Conservation (phyloP, 2,888 invertebrate genomes). For the Fabriciana adippe region DNA sequence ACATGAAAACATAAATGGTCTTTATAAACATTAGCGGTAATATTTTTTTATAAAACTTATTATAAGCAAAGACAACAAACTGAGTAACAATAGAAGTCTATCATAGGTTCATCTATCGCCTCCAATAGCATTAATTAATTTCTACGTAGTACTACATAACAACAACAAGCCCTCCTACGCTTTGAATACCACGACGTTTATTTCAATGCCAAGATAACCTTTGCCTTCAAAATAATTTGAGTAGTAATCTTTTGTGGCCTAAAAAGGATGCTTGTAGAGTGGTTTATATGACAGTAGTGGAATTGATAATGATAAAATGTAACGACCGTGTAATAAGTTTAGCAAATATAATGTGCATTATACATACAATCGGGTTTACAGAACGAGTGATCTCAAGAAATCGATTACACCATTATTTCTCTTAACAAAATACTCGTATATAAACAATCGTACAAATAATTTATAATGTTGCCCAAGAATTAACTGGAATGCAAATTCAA, state of each 20-base stretch:
- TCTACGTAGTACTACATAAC: slow-evolving; percentile 22
- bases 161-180: slow-evolving; percentile 37
- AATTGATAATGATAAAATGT: no score
- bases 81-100: slow-evolving; percentile 10
- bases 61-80: not conserved
- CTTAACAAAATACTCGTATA: no score
- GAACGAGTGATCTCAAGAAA: no score
- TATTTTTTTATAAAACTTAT: not conserved
- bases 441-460: no score
- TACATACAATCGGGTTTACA: no score
- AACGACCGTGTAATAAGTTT: no score
- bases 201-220: slow-evolving; percentile 41
- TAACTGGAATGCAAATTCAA: not conserved
- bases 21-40: not conserved
- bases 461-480: not conserved
- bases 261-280: slow-evolving; percentile 23
- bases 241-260: slow-evolving; percentile 33
- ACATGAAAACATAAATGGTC: not conserved
- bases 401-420: no score
- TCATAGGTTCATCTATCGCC: slow-evolving; percentile 8
- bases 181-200: slow-evolving; percentile 30
- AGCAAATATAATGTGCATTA: no score
- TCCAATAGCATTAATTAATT: slow-evolving; percentile 30
- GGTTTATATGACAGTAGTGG: no score
- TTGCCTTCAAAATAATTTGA: slow-evolving; percentile 36